Evolutionary conservation across 2,888 invertebrate species (phyloP).

Genomic region (Leistus spinibarbis): DNA sequence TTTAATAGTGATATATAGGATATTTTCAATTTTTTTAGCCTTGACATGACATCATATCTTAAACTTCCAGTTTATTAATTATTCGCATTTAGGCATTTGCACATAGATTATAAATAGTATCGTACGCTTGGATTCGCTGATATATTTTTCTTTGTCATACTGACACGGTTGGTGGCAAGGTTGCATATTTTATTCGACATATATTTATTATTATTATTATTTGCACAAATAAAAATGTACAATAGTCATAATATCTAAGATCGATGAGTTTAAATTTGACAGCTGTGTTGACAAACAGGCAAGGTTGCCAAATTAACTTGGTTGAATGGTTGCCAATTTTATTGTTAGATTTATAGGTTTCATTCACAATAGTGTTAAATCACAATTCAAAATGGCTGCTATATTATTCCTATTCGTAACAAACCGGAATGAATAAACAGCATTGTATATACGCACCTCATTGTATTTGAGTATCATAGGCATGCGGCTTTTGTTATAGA

Average conservation of each 20-base stretch:
- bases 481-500: too few relatives aligned
- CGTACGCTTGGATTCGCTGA: not conserved
- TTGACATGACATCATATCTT: conserved; percentile 2
- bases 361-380: too few relatives aligned
- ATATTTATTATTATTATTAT: not conserved
- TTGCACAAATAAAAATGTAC: not conserved
- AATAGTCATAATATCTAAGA: not conserved
- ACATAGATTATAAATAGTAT: not conserved
- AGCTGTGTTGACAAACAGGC: not conserved
- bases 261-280: not conserved
- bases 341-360: not conserved
- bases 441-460: not conserved
- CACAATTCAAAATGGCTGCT: not conserved
- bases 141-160: not conserved
- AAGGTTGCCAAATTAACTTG: not conserved
- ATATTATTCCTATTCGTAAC: not conserved
- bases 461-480: too few relatives aligned
- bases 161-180: not conserved
- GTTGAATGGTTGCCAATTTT: not conserved
- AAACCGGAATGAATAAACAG: not conserved
- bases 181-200: not conserved
- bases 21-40: not conserved
- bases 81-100: not conserved
- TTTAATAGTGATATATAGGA: not conserved
- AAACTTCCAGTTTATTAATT: not conserved